These are phyloP conservation scores for Pediacus dermestoides DNA, from an alignment of 2,888 invertebrate genomes.

Conservation along the genomic window DNA sequence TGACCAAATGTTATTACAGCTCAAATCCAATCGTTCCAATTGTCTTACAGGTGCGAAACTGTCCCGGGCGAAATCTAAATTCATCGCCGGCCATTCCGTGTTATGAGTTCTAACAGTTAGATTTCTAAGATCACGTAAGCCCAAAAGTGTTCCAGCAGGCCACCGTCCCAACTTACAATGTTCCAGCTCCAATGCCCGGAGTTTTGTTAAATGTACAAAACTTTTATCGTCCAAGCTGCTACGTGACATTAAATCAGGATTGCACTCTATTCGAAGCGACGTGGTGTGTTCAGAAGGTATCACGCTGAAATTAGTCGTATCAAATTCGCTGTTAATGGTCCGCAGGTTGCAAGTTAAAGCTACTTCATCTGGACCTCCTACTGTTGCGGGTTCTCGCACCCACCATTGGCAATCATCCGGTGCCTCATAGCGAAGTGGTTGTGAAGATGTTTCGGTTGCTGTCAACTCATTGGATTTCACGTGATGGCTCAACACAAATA, in stretches of 20 bases:
- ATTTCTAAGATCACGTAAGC: constrained; percentile 76
- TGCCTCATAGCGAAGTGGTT: constrained; percentile 66
- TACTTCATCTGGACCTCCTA: constrained; percentile 61
- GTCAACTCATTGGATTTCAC: constrained; percentile 20
- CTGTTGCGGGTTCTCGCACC: constrained; percentile 59
- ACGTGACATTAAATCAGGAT: constrained; percentile 74
- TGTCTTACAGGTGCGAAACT: constrained; percentile 75
- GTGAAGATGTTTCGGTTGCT: constrained; percentile 44
- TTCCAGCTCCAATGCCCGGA: constrained; percentile 76
- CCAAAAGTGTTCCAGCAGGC: constrained; percentile 75
- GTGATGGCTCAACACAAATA: constrained; percentile 19
- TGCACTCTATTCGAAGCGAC: constrained; percentile 73
- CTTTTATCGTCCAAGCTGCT: constrained; percentile 74
- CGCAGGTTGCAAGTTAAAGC: constrained; percentile 75
- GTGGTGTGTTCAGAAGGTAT: constrained; percentile 81
- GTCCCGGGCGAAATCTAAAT: constrained; percentile 74
- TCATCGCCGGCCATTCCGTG: constrained; percentile 79
- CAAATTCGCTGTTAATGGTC: constrained; percentile 83
- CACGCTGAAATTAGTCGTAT: constrained; percentile 83
- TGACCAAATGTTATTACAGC: constrained; percentile 86
- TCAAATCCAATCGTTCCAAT: constrained; percentile 79
- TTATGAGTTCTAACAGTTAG: constrained; percentile 82
- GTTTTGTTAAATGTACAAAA: constrained; percentile 74
- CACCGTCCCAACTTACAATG: constrained; percentile 84
- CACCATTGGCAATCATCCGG: constrained; percentile 85